These are phyloP conservation scores for Dermatemys mawii DNA, from an alignment of 2,113 vertebrate genomes.

Conservation along the genomic window DNA sequence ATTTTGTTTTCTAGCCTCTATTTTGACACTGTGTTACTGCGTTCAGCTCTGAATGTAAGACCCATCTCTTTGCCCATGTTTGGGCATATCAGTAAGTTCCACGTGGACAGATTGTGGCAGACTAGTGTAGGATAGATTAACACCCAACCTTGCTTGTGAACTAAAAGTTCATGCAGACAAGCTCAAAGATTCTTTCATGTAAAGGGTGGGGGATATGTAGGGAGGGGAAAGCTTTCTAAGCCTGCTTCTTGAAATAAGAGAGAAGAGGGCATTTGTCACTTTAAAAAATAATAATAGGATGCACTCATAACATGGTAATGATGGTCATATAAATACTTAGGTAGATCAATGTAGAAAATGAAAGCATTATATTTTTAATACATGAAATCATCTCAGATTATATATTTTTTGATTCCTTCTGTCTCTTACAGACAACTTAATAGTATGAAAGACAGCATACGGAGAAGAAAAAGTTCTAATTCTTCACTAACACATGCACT, in stretches of 20 bases:
- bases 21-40: not conserved
- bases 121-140: not conserved
- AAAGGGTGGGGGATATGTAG: not conserved
- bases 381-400: not conserved
- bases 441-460: not conserved
- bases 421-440: not conserved
- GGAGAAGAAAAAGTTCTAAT: not conserved
- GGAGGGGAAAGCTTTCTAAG: not conserved
- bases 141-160: not conserved
- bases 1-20: not conserved
- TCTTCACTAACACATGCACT: not conserved
- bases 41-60: not conserved
- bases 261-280: not conserved
- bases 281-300: not conserved
- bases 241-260: not conserved
- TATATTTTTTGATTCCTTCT: not conserved
- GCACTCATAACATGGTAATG: not conserved
- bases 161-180: too few relatives aligned
- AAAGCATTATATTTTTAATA: not conserved
- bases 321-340: not conserved
- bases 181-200: too few relatives aligned
- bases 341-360: not conserved
- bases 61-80: not conserved
- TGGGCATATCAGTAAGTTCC: not conserved
- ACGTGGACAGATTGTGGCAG: not conserved